Conservation (phyloP, 2,113 vertebrate species). For the Paramisgurnus dabryanus region DNA sequence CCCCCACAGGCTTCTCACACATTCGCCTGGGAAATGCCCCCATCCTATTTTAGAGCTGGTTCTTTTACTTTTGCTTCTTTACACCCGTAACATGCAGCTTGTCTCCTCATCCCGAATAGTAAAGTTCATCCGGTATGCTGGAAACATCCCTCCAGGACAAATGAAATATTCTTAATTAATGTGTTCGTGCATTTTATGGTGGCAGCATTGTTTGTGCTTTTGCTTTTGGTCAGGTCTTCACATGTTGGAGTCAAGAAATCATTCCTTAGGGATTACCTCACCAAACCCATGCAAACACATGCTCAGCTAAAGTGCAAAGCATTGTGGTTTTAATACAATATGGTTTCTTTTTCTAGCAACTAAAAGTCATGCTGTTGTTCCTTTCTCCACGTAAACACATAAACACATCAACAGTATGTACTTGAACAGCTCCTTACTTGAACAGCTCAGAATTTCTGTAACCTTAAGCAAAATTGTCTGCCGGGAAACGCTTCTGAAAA, state of each 20-base stretch:
- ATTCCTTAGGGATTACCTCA: conserved; percentile 20
- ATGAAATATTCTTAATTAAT: not conserved
- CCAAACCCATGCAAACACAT: not conserved
- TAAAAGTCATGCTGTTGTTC: not conserved
- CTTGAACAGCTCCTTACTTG: not conserved
- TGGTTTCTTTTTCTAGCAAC: not conserved
- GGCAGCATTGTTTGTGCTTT: conserved; percentile 6
- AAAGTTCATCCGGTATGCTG: not conserved
- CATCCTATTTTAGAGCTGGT: not conserved
- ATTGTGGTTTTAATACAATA: not conserved
- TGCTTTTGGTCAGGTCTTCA: not conserved
- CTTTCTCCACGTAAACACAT: too few species aligned
- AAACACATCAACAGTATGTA: not conserved
- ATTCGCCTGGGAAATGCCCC: conserved; percentile 33
- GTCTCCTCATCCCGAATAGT: not conserved
- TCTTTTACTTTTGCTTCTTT: conserved; percentile 20
- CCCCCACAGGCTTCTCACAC: conserved; percentile 26
- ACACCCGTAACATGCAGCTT: not conserved
- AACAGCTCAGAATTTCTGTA: conserved; percentile 2
- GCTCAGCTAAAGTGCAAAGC: not conserved
- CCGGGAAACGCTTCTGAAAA: not conserved
- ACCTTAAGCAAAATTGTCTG: not conserved
- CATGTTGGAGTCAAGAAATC: conserved; percentile 10
- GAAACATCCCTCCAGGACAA: not conserved
- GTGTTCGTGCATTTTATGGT: not conserved